These are phyloP conservation scores for Cyclura pinguis DNA, from an alignment of 2,797 vertebrate genomes.

Conservation along the genomic window DNA sequence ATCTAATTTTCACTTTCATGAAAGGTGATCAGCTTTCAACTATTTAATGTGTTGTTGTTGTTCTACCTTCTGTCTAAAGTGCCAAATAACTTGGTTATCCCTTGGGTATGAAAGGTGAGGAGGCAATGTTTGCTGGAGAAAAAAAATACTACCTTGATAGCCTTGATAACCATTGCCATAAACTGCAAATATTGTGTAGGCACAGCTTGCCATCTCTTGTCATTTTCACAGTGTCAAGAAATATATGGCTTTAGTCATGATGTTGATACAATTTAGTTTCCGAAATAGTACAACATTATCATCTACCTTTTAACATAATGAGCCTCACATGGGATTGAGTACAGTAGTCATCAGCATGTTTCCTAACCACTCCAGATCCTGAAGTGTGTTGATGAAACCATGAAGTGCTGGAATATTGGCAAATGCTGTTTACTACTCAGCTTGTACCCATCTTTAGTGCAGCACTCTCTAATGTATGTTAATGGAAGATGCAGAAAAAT, in stretches of 20 bases:
- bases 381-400: neutral
- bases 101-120: neutral
- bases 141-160: neutral
- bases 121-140: neutral
- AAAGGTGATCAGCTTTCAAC: neutral
- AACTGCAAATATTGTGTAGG: neutral
- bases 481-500: conserved; percentile 41
- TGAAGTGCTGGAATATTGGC: neutral
- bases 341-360: neutral
- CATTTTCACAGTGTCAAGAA: neutral
- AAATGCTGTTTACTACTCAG: conserved; percentile 7
- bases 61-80: neutral
- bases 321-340: neutral
- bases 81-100: neutral
- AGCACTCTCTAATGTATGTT: neutral
- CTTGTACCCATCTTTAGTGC: conserved; percentile 16
- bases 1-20: neutral
- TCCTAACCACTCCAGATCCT: neutral
- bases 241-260: neutral
- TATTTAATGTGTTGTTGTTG: neutral
- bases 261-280: neutral
- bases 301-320: conserved; percentile 9
- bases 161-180: neutral
- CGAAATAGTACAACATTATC: neutral
- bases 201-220: neutral